phyloP scores from a whole-genome alignment of 2,888 invertebrate species.

The Neoaliturus tenellus region DNA sequence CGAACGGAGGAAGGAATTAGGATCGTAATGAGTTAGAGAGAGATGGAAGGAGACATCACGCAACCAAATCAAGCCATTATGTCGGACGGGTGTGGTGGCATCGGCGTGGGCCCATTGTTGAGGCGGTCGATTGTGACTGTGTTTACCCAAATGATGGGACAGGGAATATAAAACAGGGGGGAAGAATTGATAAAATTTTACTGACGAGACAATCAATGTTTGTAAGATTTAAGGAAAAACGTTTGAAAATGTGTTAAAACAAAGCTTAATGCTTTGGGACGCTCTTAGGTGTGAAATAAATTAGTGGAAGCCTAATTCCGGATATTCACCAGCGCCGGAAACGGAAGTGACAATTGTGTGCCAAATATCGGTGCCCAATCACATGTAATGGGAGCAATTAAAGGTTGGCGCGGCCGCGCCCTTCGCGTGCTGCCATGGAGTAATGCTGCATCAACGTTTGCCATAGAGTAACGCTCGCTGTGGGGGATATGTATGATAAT shows the following conservation, averaged over 20 bases:
- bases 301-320: constrained; percentile 34
- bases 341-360: constrained; percentile 49
- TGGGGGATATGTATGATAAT: constrained; percentile 4
- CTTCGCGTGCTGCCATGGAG: constrained; percentile 43
- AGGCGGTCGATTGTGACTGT: too few relatives aligned
- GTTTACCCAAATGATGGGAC: too few relatives aligned
- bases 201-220: too few relatives aligned
- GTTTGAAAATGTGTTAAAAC: too few relatives aligned
- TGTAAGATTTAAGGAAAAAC: too few relatives aligned
- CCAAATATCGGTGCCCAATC: constrained; percentile 41
- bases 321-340: constrained; percentile 24
- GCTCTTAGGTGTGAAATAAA: not conserved
- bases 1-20: constrained; percentile 32
- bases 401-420: constrained; percentile 33
- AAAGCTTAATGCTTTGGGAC: too few relatives aligned
- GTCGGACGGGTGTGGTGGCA: not conserved
- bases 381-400: constrained; percentile 46
- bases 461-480: constrained; percentile 26
- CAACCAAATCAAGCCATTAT: constrained; percentile 45
- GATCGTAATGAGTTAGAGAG: constrained; percentile 36
- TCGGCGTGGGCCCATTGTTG: not conserved
- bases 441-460: not conserved
- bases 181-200: too few relatives aligned
- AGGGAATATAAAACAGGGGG: too few relatives aligned
- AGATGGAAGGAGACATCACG: not conserved